Conservation (phyloP, 2,888 invertebrate genomes). For the Drosophila pseudotalamancana region DNA sequence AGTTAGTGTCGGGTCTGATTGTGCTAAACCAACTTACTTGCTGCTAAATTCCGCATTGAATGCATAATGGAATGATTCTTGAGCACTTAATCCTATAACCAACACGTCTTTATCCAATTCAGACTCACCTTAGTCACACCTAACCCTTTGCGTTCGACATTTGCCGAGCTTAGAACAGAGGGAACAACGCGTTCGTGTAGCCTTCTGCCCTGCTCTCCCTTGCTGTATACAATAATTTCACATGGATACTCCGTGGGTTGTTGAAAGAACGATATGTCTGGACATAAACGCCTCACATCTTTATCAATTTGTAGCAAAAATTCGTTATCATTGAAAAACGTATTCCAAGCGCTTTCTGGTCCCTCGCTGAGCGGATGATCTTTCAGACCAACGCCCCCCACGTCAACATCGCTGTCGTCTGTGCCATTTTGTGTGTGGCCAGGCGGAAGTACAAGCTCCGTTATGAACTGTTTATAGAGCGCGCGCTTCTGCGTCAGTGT, state of each 20-base stretch:
- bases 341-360: conserved; percentile 97
- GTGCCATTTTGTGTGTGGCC: conserved; percentile 86
- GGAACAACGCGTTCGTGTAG: conserved; percentile 95
- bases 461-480: conserved; percentile 92
- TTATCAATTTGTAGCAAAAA: conserved; percentile 98
- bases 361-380: conserved; percentile 97
- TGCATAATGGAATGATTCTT: conserved; percentile 46
- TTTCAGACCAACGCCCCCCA: conserved; percentile 67
- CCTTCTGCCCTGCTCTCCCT: conserved; percentile 89
- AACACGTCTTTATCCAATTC: neutral
- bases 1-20: neutral
- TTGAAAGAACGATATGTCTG: conserved; percentile 99
- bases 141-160: conserved; percentile 93
- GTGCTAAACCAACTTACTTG: conserved; percentile 65
- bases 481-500: conserved; percentile 90
- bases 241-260: conserved; percentile 96
- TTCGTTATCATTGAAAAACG: conserved; percentile 98
- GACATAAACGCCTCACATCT: conserved; percentile 96
- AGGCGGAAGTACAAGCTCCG: conserved; percentile 95
- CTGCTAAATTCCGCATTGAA: conserved; percentile 53
- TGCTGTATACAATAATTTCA: conserved; percentile 90
- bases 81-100: conserved; percentile 24
- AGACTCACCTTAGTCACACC: conserved; percentile 93
- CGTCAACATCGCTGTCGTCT: conserved; percentile 78
- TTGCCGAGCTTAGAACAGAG: conserved; percentile 93